Conservation (phyloP, 2,797 vertebrate genomes). For the Hoplostethus mediterraneus region DNA sequence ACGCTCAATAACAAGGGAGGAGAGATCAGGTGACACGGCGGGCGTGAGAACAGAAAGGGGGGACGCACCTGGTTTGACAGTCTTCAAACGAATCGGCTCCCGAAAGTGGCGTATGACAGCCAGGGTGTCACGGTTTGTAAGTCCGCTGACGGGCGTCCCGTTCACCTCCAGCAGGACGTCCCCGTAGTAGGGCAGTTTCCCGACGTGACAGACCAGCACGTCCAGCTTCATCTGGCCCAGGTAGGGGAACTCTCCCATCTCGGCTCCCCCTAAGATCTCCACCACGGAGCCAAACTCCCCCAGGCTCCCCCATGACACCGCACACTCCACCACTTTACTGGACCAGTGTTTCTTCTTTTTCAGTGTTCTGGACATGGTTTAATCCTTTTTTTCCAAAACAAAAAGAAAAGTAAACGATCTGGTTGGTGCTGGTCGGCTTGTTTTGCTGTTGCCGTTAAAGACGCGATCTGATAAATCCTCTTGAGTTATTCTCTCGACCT, state of each 20-base stretch:
- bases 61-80: conserved; percentile 93
- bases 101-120: conserved; percentile 97
- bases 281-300: conserved; percentile 88
- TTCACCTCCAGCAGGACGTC: conserved; percentile 97
- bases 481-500: conserved; percentile 61
- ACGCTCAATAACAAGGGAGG: conserved; percentile 11
- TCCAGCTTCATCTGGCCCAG: conserved; percentile 88
- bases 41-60: not conserved
- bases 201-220: conserved; percentile 87
- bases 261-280: conserved; percentile 91
- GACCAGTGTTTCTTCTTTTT: conserved; percentile 98
- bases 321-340: conserved; percentile 95
- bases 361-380: conserved; percentile 93
- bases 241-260: conserved; percentile 87
- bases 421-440: conserved; percentile 26
- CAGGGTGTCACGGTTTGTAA: conserved; percentile 95
- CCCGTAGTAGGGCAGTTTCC: conserved; percentile 90
- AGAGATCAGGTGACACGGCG: conserved; percentile 25
- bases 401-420: conserved; percentile 15
- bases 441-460: conserved; percentile 39
- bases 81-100: conserved; percentile 95
- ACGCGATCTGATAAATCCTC: conserved; percentile 64
- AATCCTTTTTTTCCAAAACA: conserved; percentile 13
- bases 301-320: conserved; percentile 90
- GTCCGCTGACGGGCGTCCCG: conserved; percentile 96